A percentile compares a stretch with the other conserved stretches of the same genome.
Evolutionary conservation across 2,888 invertebrate species (phyloP).

Genomic region (Tenthredo amoena): DNA sequence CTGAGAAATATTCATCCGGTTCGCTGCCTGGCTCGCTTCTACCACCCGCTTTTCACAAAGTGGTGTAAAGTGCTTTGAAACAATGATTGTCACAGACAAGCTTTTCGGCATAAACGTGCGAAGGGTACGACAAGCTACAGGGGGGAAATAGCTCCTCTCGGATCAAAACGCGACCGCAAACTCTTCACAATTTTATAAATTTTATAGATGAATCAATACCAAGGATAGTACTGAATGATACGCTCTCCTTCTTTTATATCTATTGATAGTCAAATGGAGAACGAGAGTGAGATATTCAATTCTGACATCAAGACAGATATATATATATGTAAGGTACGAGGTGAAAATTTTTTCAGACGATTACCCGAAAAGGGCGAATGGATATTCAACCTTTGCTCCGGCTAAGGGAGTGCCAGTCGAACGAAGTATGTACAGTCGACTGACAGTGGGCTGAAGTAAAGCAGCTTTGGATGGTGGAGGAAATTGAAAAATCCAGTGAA

Average conservation of each 20-base stretch:
- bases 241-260: neutral
- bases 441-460: slow-evolving; percentile 52
- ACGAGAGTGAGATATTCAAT: neutral
- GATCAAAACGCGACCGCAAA: slow-evolving; percentile 11
- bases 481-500: slow-evolving; percentile 72
- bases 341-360: slow-evolving; percentile 61
- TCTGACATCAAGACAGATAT: neutral
- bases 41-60: slow-evolving; percentile 24
- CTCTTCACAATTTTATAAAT: neutral
- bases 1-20: slow-evolving; percentile 12
- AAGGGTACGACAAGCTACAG: neutral
- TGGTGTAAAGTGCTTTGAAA: slow-evolving; percentile 51
- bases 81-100: slow-evolving; percentile 51
- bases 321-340: neutral
- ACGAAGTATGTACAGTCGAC: slow-evolving; percentile 25
- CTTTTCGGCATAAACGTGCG: slow-evolving; percentile 23
- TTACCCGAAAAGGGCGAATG: slow-evolving; percentile 65
- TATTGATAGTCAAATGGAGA: neutral
- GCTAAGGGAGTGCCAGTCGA: slow-evolving; percentile 49
- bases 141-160: neutral
- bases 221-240: neutral
- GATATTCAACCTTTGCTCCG: slow-evolving; percentile 61
- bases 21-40: neutral
- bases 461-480: slow-evolving; percentile 63
- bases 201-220: slow-evolving; percentile 22